Conservation (phyloP, 2,888 invertebrate species). For the Halictus quadricinctus region DNA sequence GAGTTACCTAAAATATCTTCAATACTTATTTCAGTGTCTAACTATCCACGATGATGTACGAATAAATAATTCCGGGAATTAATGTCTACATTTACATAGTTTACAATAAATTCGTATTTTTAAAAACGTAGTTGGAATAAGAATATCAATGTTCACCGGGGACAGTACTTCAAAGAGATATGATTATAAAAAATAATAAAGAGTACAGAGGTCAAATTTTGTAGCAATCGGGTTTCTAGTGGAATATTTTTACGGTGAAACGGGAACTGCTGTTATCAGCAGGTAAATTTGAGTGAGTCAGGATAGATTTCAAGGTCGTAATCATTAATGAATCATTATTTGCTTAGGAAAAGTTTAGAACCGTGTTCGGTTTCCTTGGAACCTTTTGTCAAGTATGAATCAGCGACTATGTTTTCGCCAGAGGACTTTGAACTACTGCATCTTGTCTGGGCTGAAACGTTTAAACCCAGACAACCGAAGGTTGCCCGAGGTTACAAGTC, state of each 20-base stretch:
- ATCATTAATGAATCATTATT: conserved; percentile 37
- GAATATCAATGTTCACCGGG: background rate
- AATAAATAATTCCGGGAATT: too few relatives aligned
- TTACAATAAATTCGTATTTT: background rate
- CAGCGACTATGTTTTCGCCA: conserved; percentile 65
- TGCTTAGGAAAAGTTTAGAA: conserved; percentile 22
- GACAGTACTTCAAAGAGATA: background rate
- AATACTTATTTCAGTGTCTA: too few relatives aligned
- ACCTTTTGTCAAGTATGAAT: conserved; percentile 41
- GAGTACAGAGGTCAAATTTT: background rate
- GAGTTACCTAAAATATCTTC: too few relatives aligned
- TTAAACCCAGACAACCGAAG: conserved; percentile 69
- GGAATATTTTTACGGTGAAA: background rate
- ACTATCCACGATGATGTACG: too few relatives aligned
- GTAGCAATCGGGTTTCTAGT: background rate
- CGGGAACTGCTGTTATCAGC: background rate
- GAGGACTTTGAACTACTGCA: conserved; percentile 75
- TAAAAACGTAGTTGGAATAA: background rate
- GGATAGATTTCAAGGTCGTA: background rate
- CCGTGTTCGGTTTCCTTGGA: conserved; percentile 17
- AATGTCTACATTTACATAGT: too few relatives aligned
- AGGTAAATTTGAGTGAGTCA: background rate
- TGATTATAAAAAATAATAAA: background rate
- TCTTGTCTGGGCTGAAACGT: conserved; percentile 69
- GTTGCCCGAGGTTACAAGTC: conserved; percentile 71